Conservation (phyloP, 2,113 vertebrate genomes). For the Rynchops niger region DNA sequence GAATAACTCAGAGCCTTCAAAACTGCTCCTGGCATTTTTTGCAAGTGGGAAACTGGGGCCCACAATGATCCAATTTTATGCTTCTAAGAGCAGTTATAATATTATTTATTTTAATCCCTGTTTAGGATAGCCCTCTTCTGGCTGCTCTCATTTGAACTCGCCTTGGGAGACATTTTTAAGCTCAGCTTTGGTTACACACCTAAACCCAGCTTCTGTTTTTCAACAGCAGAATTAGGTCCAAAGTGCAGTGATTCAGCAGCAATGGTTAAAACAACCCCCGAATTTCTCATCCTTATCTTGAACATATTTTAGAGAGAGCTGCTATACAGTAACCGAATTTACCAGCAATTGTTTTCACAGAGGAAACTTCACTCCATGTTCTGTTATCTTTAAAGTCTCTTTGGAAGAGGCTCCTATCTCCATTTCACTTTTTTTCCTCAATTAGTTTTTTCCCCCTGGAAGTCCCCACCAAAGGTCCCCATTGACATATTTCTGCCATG, state of each 20-base stretch:
- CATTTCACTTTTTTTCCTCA: neutral
- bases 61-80: neutral
- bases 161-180: neutral
- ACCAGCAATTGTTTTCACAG: neutral
- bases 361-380: neutral
- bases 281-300: neutral
- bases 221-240: neutral
- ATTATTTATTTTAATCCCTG: neutral
- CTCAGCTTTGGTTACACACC: neutral
- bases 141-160: neutral
- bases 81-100: neutral
- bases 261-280: neutral
- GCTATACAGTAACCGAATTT: neutral
- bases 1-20: neutral
- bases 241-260: neutral
- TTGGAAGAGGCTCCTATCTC: neutral
- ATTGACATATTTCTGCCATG: neutral
- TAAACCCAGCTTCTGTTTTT: neutral
- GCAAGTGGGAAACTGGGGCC: neutral
- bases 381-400: neutral
- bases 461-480: neutral
- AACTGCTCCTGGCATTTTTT: neutral
- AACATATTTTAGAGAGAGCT: neutral
- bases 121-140: neutral
- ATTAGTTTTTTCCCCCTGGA: neutral